Evolutionary conservation across 2,797 vertebrate species (phyloP), one percentile per base, ranked within the genome.

Genomic region (Lophius americanus): DNA sequence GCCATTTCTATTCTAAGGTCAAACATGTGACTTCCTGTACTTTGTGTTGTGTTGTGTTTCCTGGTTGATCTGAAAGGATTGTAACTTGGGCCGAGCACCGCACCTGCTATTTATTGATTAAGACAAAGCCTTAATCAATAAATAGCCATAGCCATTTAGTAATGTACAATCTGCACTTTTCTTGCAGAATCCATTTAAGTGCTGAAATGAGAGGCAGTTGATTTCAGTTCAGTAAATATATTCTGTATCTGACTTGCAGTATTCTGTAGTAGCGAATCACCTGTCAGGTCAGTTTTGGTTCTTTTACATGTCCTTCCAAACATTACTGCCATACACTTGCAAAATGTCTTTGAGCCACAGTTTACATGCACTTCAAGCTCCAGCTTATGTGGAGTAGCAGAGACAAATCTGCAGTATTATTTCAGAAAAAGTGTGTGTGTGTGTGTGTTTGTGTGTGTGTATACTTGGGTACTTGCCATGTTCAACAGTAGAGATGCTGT

Each of bases 1-100:
- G 77, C 75, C 82, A 68, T 80, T 83, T 87, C 68, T 68, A 65
- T 53, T 60, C 68, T 68, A 61, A 85, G 84, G 88, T 84, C 78
- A 36, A 63, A 56, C 73, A 51, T 14, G 60, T 14, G 44, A 47
- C 58, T 51, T 49, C 43, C 54, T 12, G 51, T 64, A 47, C 46
- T 64, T 43, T n/a, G 49, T 60, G 61, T 69, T 61, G 33, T 50
- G 42, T 14, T 5, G 0, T 32, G 55, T 63, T 75, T 47, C 13
- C 67, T 42, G 58, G 35, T 73, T 63, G 43, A 57, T 51, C 67
- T 52, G 39, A 42, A 12, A 38, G 36, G 12, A 68, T 64, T 71
- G 61, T 38, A 54, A 6, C 35, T 33, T 48, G 39, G 46, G 60
- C 33, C 38, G 32, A 66, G 52, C 50, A 53, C 65, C 49, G 59